Percentiles rank a stretch among this genome's conserved stretches.
Conservation (phyloP, 2,113 vertebrate genomes). For the Ceuthmochares aereus region DNA sequence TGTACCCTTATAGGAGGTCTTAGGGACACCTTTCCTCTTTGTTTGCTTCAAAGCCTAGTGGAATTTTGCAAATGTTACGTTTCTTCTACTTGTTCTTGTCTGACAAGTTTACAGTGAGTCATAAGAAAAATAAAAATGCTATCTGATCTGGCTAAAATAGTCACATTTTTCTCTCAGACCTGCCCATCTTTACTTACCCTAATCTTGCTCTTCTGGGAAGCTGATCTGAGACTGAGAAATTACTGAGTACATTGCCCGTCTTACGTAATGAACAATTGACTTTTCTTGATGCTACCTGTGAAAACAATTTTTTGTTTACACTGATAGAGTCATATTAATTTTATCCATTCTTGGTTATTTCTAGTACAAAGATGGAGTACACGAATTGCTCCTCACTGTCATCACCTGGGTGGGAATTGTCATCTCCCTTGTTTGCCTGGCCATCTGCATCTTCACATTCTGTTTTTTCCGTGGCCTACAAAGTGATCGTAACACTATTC, state of each 20-base stretch:
- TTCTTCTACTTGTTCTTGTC: neutral
- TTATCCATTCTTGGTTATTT: conserved; percentile 63
- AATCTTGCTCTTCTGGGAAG: conserved; percentile 16
- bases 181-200: neutral
- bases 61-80: neutral
- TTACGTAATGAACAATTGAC: conserved; percentile 21
- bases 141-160: neutral
- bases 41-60: neutral
- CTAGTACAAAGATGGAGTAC: conserved; percentile 86
- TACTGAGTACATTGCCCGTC: conserved; percentile 13
- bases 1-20: neutral
- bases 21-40: neutral
- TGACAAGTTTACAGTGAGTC: neutral
- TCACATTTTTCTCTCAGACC: neutral
- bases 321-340: conserved; percentile 62
- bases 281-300: conserved; percentile 40
- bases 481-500: conserved; percentile 98
- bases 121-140: neutral
- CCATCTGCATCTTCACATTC: conserved; percentile 98
- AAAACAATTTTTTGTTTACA: conserved; percentile 44
- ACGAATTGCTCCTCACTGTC: conserved; percentile 90
- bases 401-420: conserved; percentile 97
- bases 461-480: conserved; percentile 99
- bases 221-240: conserved; percentile 9
- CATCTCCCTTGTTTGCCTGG: conserved; percentile 95